A percentile compares a stretch with the other conserved stretches of the same genome.
These are phyloP conservation scores for Lapara coniferarum DNA, from an alignment of 2,888 invertebrate species.

Conservation along the genomic window DNA sequence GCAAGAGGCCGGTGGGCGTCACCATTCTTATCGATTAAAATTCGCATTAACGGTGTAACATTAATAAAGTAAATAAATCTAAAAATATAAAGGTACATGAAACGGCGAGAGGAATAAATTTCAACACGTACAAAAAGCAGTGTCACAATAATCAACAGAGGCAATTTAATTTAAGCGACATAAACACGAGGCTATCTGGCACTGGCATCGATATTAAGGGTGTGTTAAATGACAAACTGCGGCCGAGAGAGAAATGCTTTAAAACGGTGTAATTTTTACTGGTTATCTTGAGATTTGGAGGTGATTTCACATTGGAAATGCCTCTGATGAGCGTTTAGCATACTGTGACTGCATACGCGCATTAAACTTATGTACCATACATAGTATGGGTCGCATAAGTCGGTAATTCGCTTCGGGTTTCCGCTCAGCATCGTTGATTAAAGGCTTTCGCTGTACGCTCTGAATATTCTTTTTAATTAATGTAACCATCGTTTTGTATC, in stretches of 20 bases:
- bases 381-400: slow-evolving; percentile 3
- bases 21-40: slow-evolving; percentile 32
- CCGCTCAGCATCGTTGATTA: slow-evolving; percentile 53
- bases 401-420: slow-evolving; percentile 52
- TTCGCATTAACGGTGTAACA: slow-evolving; percentile 19
- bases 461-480: slow-evolving; percentile 58
- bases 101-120: slow-evolving; percentile 65
- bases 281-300: slow-evolving; percentile 69
- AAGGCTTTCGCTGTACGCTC: slow-evolving; percentile 60
- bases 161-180: slow-evolving; percentile 81
- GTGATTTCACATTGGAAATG: slow-evolving; percentile 69
- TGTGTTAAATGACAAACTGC: slow-evolving; percentile 80
- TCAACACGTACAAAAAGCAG: slow-evolving; percentile 66
- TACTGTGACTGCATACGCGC: slow-evolving; percentile 47
- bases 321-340: slow-evolving; percentile 63
- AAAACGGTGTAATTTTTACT: slow-evolving; percentile 74
- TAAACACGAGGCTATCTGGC: slow-evolving; percentile 77
- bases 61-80: slow-evolving; percentile 31
- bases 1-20: slow-evolving; percentile 54
- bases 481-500: slow-evolving; percentile 49
- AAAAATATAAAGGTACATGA: slow-evolving; percentile 43
- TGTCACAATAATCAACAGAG: slow-evolving; percentile 77
- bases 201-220: slow-evolving; percentile 78
- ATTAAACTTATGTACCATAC: slow-evolving; percentile 44
- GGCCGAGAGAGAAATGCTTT: slow-evolving; percentile 71